These are phyloP conservation scores for Phycodurus eques DNA, from an alignment of 2,113 vertebrate genomes.

Conservation along the genomic window DNA sequence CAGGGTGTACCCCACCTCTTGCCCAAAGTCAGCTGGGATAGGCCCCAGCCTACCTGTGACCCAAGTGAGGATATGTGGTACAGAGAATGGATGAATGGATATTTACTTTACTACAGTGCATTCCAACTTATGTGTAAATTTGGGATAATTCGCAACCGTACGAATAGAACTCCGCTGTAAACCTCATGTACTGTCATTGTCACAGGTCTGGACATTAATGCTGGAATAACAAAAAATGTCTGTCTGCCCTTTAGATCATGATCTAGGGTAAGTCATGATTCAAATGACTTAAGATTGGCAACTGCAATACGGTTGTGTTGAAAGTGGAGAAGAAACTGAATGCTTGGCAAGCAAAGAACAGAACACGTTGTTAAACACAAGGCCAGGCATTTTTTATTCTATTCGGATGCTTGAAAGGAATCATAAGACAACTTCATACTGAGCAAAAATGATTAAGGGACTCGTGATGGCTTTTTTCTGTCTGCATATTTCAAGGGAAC, in stretches of 20 bases:
- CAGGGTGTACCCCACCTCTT: too few relatives aligned
- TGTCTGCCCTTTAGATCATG: slow-evolving; percentile 24
- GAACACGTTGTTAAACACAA: neutral
- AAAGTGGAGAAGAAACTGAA: neutral
- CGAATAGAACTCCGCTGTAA: neutral
- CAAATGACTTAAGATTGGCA: neutral
- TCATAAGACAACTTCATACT: neutral
- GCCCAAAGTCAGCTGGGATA: too few relatives aligned
- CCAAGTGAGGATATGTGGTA: too few relatives aligned
- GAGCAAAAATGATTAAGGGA: slow-evolving; percentile 15
- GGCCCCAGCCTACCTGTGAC: too few relatives aligned
- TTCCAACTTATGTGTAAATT: neutral
- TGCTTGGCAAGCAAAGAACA: neutral
- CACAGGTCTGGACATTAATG: neutral
- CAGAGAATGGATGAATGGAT: too few relatives aligned
- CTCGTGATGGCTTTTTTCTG: slow-evolving; percentile 6
- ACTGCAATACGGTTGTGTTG: neutral
- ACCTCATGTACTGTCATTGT: too few relatives aligned
- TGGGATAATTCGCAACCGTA: neutral
- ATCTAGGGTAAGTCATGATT: neutral
- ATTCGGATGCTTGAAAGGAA: neutral
- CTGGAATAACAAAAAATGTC: slow-evolving; percentile 12
- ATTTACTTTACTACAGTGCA: too few relatives aligned
- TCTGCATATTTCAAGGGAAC: neutral
- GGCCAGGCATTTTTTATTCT: slow-evolving; percentile 1